Evolutionary conservation across 1,140 invertebrate genomes (phyloP), one percentile per base, ranked within the genome.

Genomic region (Drosophila pruinosa): DNA sequence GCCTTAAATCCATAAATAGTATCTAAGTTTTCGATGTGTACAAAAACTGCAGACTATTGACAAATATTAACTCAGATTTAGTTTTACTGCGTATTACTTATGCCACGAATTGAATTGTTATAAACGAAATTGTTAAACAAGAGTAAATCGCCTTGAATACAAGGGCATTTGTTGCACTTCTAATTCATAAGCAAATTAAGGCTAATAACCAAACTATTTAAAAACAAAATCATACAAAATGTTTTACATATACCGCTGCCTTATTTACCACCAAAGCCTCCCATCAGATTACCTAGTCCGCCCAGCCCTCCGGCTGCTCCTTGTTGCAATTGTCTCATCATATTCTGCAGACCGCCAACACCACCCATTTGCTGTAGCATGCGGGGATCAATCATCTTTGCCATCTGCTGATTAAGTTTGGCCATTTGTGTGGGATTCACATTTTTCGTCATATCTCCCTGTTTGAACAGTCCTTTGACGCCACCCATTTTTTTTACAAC

Each of bases 401-500:
- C 98, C 98, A 99, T 99, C 92, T 99, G 98, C 92, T 99, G 98
- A 92, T 99, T 99, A 0, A 99, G 93, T 93, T 99, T 99, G 0
- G 97, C 96, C 98, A 99, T 99, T 93, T 99, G 99, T 19, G 95
- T 95, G 67, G 97, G 97, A 92, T 99, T 99, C 0, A 99, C 98
- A 92, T 99, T 99, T 91, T 99, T 99, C 2, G 97, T 95, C 95
- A 99, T 99, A 91, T 99, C 98, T 38, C 98, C 98, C 43, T 98
- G 97, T 92, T 99, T 99, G 91, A 99, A 99, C 4, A 99, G 92
- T 26, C 98, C 98, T 91, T 99, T 99, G 52, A 99, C 99, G 50
- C 98, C 98, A 54, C 99, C 99, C 99, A 99, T 99, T 93, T 99
- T 99, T 92, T 99, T 99, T 0, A 99, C 99, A 67, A 99, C 98